A percentile compares a stretch with the other conserved stretches of the same genome.
phyloP scores from a whole-genome alignment of 2,888 invertebrate genomes.

The Eristalinus sepulchralis region DNA sequence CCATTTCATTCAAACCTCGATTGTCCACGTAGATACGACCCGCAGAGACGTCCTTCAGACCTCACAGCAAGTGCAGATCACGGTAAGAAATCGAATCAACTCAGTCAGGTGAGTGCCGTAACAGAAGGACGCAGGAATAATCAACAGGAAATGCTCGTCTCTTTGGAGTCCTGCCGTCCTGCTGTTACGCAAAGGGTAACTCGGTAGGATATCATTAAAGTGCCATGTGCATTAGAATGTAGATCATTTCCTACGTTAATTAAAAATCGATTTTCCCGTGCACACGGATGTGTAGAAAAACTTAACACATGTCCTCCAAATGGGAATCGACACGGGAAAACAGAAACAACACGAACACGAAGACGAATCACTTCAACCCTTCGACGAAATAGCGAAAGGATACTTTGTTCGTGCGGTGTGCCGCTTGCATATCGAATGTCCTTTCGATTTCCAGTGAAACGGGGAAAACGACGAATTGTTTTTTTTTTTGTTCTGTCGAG shows the following conservation, averaged over 20 bases:
- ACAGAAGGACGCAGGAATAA: not conserved
- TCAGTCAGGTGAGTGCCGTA: conserved; percentile 9
- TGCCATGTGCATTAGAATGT: not conserved
- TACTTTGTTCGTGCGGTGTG: conserved; percentile 17
- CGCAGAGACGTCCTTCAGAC: conserved; percentile 20
- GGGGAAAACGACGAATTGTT: conserved; percentile 4
- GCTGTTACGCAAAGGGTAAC: not conserved
- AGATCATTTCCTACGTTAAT: conserved; percentile 29
- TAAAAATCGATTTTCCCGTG: conserved; percentile 28
- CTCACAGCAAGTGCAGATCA: conserved; percentile 37
- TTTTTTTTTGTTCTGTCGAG: not conserved
- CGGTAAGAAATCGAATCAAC: not conserved
- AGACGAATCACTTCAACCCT: conserved; percentile 27
- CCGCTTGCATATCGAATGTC: conserved; percentile 6
- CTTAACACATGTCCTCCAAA: conserved; percentile 14
- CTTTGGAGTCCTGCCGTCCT: not conserved
- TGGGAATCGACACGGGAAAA: not conserved
- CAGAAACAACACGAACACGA: not conserved
- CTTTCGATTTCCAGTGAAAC: conserved; percentile 36
- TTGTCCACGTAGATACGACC: conserved; percentile 14
- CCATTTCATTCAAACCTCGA: conserved; percentile 1
- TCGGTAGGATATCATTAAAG: conserved; percentile 10
- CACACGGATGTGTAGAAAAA: not conserved
- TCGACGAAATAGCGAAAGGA: conserved; percentile 24
- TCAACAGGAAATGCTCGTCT: conserved; percentile 15